Percentiles rank a stretch among this genome's conserved stretches.
These are phyloP conservation scores for Trematocara variabile DNA, from an alignment of 2,113 vertebrate genomes.

Conservation along the genomic window DNA sequence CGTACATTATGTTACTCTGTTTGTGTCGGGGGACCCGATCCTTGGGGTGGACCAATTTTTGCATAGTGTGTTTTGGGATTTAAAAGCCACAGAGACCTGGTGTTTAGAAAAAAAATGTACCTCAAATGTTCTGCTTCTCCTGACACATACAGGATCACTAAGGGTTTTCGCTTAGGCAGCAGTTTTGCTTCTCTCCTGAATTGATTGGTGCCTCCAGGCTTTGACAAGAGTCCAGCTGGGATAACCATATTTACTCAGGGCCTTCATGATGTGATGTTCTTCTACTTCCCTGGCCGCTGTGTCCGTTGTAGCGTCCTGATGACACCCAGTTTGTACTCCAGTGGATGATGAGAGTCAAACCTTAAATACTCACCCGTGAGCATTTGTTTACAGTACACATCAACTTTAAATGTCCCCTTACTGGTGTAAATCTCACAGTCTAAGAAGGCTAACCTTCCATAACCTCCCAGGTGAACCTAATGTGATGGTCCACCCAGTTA, in stretches of 20 bases:
- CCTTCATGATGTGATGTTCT: background rate
- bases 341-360: background rate
- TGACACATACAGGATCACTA: no score
- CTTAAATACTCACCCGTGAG: background rate
- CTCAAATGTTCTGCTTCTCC: no score
- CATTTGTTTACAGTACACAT: background rate
- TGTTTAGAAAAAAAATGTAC: no score
- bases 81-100: background rate
- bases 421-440: background rate
- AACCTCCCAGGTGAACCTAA: background rate
- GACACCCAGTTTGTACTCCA: background rate
- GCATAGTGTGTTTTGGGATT: background rate
- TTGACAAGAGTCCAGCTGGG: no score
- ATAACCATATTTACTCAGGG: background rate
- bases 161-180: no score
- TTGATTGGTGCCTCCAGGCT: no score
- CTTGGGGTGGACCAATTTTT: background rate
- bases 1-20: accelerated
- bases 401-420: accelerated
- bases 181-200: no score
- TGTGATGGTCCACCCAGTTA: background rate
- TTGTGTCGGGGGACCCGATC: background rate
- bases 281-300: background rate
- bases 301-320: background rate
- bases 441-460: background rate